Evolutionary conservation across 2,113 vertebrate genomes (phyloP), one percentile per base, ranked within the genome.

Genomic region (Saguinus midas): DNA sequence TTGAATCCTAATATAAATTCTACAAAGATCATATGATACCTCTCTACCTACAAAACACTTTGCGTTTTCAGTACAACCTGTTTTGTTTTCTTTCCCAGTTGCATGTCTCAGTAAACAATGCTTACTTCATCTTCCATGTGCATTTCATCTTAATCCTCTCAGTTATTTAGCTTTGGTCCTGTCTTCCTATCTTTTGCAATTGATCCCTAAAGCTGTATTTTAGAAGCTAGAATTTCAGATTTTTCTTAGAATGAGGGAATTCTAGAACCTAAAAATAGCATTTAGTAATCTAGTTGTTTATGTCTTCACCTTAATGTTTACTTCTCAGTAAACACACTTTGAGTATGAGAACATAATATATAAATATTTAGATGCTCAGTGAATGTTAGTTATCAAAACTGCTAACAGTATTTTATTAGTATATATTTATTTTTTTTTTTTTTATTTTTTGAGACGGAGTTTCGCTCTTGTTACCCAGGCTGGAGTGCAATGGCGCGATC

Each of bases 201-300:
- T 66, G 57, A 78, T 64, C 12, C 45, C 64, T 86, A 88, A 78
- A 93, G 27, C 21, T 90, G 50, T 16, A 82, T 37, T 79, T 90
- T 57, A 85, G 93, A 96, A 95, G 17, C 32, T 20, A 76, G 20
- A 85, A 50, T 84, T 37, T 88, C 68, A 66, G n/a, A 23, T 78
- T 81, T 93, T 96, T 95, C 70, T 66, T 96, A 88, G 92, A 95
- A 91, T 81, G 43, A 93, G 45, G 23, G 93, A 85, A 85, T 82
- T 91, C 35, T 86, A 86, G 50, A 91, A 68, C 80, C 68, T 52
- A 66, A 90, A 45, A 90, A 64, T 73, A 89, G 17, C 57, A 18
- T 73, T 94, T 87, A 93, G 32, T 92, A 64, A 70, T 80, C n/a
- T 73, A 91, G 80, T 32, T 86, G 16, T 32, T 81, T 94, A 68